Evolutionary conservation across 2,113 vertebrate species (phyloP).

Genomic region (Gadus chalcogrammus): DNA sequence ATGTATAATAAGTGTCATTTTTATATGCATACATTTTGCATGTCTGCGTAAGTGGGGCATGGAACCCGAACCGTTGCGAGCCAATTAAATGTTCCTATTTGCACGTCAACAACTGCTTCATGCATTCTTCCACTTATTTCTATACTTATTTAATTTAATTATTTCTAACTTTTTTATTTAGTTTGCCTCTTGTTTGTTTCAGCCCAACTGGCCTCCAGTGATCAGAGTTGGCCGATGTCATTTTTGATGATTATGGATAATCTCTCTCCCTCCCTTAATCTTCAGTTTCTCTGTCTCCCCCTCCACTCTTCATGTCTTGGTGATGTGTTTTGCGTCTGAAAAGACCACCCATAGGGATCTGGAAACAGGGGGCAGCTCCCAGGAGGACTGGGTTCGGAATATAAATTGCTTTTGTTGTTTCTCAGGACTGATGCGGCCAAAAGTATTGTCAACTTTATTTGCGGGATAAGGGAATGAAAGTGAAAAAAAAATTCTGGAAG

Average conservation of each 20-base stretch:
- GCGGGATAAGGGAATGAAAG: neutral
- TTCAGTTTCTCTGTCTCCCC: constrained; percentile 19
- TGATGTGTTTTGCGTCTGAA: constrained; percentile 61
- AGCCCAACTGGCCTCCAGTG: constrained; percentile 23
- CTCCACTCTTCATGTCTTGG: constrained; percentile 20
- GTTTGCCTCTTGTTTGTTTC: constrained; percentile 8
- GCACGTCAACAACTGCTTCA: constrained; percentile 33
- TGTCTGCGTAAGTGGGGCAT: too few relatives aligned
- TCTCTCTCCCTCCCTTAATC: constrained; percentile 8
- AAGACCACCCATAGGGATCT: constrained; percentile 57
- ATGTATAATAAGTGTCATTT: too few relatives aligned
- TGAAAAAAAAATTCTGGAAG: neutral
- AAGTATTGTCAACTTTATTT: constrained; percentile 27
- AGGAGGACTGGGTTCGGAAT: constrained; percentile 58
- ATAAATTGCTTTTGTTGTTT: constrained; percentile 54
- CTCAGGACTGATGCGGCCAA: constrained; percentile 52
- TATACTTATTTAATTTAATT: constrained; percentile 14
- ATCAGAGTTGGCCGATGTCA: constrained; percentile 25
- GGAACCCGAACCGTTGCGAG: constrained; percentile 33
- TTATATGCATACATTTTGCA: too few relatives aligned
- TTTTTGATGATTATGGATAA: constrained; percentile 1
- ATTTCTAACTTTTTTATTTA: too few relatives aligned
- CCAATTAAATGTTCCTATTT: constrained; percentile 42
- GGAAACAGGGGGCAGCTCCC: constrained; percentile 34
- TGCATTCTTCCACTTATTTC: constrained; percentile 35